These are phyloP conservation scores for Drosophila persimilis DNA, from an alignment of 1,140 invertebrate species.

Conservation along the genomic window DNA sequence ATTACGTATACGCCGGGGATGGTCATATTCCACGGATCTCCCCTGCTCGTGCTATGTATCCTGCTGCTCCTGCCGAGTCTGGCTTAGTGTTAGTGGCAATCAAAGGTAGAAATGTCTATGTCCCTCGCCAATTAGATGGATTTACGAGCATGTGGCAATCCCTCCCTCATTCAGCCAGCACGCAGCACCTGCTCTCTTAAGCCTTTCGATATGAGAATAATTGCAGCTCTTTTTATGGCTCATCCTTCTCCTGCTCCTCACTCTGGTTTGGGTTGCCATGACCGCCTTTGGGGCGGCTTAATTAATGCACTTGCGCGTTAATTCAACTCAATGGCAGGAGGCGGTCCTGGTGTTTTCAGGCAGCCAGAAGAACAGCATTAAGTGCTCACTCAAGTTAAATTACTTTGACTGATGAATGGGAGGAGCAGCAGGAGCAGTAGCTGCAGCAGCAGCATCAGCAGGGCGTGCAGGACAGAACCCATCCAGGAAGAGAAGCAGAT, in stretches of 20 bases:
- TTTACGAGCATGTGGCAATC: constrained; percentile 25
- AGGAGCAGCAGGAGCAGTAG: too few relatives aligned
- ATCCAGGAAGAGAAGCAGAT: constrained; percentile 31
- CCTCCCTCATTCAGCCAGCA: not conserved
- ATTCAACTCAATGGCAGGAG: constrained; percentile 42
- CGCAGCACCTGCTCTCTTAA: not conserved
- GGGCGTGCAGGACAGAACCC: too few relatives aligned
- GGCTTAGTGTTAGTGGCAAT: constrained; percentile 32
- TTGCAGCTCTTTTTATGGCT: constrained; percentile 38
- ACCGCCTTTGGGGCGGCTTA: constrained; percentile 57
- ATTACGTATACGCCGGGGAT: constrained; percentile 30
- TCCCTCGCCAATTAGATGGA: constrained; percentile 26
- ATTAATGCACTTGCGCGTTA: constrained; percentile 78
- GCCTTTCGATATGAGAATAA: constrained; percentile 38
- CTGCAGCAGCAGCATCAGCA: not conserved
- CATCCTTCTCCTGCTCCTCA: constrained; percentile 2
- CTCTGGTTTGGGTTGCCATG: constrained; percentile 46
- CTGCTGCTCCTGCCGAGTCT: constrained; percentile 5
- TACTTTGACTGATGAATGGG: constrained; percentile 55
- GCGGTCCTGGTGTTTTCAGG: constrained; percentile 8
- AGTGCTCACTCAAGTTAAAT: constrained; percentile 75
- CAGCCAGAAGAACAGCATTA: constrained; percentile 51
- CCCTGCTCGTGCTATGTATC: not conserved
- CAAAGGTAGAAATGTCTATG: constrained; percentile 24
- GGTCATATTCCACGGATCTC: too few relatives aligned